These are phyloP conservation scores for Sebastes umbrosus DNA, from an alignment of 2,797 vertebrate genomes.

Conservation along the genomic window DNA sequence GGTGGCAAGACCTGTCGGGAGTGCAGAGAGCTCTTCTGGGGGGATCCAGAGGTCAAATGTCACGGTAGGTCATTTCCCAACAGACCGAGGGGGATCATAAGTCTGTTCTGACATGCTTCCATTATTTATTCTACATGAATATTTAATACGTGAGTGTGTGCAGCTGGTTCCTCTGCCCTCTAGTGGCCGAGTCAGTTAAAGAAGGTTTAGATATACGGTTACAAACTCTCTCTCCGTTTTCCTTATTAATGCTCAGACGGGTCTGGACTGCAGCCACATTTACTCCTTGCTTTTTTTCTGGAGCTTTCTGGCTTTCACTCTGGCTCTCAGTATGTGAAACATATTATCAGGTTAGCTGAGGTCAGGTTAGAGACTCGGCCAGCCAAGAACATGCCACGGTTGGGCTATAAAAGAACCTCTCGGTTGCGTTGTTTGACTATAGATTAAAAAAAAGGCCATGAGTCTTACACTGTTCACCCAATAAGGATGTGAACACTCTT, in stretches of 20 bases:
- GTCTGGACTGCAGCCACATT: background rate
- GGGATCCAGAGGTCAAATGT: constrained; percentile 90
- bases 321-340: background rate
- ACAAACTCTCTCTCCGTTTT: background rate
- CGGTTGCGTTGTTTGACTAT: background rate
- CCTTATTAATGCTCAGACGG: background rate
- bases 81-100: background rate
- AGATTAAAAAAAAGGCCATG: background rate
- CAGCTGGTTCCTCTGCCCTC: background rate
- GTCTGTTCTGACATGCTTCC: background rate
- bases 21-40: constrained; percentile 96
- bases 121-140: background rate
- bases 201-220: background rate
- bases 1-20: constrained; percentile 93
- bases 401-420: background rate
- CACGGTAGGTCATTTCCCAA: constrained; percentile 78
- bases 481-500: background rate
- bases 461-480: background rate
- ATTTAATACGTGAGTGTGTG: background rate
- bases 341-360: background rate
- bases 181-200: background rate
- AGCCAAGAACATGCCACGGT: background rate
- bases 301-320: background rate
- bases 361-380: background rate
- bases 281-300: background rate